Evolutionary conservation across 1,140 invertebrate genomes (phyloP), one percentile per base, ranked within the genome.

Genomic region (Bombus sylvicola): DNA sequence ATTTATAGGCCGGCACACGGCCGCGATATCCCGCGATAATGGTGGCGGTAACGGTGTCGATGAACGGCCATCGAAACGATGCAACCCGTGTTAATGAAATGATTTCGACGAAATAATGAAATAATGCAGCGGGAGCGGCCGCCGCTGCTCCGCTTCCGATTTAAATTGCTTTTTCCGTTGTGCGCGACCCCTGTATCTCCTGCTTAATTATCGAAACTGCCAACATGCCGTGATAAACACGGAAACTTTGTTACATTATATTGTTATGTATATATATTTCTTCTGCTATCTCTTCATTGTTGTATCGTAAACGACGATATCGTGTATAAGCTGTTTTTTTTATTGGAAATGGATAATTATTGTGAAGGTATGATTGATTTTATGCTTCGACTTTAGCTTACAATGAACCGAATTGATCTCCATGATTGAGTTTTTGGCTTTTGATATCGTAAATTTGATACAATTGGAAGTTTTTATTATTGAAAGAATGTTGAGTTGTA

Each of bases 1-100:
- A 85, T 89, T 89, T 88, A 89, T 86, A 66, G 68, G 66, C 43
- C 18, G 74, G 41, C n/a, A 43, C 64, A 43, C 64, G 18, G 34
- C 68, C 25, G 47, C 82, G 73, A 80, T 88, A 89, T 88, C 9
- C 85, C 71, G 64, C 78, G 81, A 88, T 85, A 88, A 41, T 71
- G 25, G 25, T 85, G 73, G 78, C 83, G 87, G 85, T 78, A 89
- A 85, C 87, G 57, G 77, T 62, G 77, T 41, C 82, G 77, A 85
- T 85, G 80, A 77, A 89, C 77, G 76, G 47, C 77, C 86, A 37
- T 81, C 76, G 39, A 83, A 87, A 85, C 81, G 76, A 66, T 37
- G 68, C 68, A 25, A 39, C 68, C 76, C 72, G 72, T 15, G 81
- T 39, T 77, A 88, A 88, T 73, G 76, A 88, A 87, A 88, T 78